These are phyloP conservation scores for Phymatocera aterrima DNA, from an alignment of 2,888 invertebrate species.

Conservation along the genomic window DNA sequence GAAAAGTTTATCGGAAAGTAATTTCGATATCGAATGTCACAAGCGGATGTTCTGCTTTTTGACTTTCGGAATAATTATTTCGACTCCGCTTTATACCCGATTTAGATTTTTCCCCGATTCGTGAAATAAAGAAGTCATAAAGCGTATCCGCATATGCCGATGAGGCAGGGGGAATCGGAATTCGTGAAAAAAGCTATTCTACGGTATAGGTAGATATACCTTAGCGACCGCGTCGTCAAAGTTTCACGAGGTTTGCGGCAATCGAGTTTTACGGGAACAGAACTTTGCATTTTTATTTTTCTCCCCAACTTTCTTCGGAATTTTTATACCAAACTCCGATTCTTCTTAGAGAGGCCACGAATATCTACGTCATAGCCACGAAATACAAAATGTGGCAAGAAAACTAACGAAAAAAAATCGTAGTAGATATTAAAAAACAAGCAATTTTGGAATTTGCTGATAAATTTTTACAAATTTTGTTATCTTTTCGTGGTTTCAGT, in stretches of 20 bases:
- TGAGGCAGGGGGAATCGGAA: neutral
- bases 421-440: neutral
- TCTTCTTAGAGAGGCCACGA: neutral
- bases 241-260: conserved; percentile 66
- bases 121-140: conserved; percentile 39
- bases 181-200: conserved; percentile 28
- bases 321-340: neutral
- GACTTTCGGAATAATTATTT: neutral
- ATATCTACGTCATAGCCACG: neutral
- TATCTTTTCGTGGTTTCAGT: no score
- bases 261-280: conserved; percentile 64
- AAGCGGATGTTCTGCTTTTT: no score
- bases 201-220: neutral
- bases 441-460: no score
- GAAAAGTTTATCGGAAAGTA: no score
- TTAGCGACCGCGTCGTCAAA: conserved; percentile 60
- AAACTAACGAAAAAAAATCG: no score
- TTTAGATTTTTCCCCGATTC: neutral
- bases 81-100: neutral
- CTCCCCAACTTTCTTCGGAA: neutral
- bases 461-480: no score
- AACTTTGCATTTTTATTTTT: conserved; percentile 66
- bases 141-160: conserved; percentile 32
- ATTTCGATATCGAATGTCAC: no score
- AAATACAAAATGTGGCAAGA: neutral